These are phyloP conservation scores for Metacarcinus magister DNA, from an alignment of 2,888 invertebrate species.

Conservation along the genomic window DNA sequence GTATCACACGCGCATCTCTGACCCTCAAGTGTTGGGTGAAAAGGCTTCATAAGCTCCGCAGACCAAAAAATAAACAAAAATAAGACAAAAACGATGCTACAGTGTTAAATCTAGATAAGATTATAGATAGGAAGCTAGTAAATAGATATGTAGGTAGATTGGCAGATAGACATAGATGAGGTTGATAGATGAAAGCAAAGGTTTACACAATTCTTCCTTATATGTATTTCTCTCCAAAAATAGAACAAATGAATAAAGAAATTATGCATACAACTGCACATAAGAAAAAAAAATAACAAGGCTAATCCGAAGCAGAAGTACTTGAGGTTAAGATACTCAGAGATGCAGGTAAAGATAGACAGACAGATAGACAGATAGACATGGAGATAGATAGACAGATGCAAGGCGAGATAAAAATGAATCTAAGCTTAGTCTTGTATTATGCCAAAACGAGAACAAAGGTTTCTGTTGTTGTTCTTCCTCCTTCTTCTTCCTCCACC, in stretches of 20 bases:
- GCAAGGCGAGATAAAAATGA: not conserved
- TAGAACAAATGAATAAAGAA: no score
- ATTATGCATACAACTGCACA: no score
- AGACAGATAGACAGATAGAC: constrained; percentile 26
- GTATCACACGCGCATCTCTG: not conserved
- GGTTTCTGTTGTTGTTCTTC: not conserved
- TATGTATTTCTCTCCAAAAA: no score
- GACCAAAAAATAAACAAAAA: no score
- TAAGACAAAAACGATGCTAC: not conserved
- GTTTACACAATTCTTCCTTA: no score
- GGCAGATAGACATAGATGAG: not conserved
- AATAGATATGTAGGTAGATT: not conserved
- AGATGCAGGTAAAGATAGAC: not conserved
- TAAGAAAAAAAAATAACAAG: no score
- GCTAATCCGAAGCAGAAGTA: no score
- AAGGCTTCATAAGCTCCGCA: not conserved
- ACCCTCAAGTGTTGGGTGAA: not conserved
- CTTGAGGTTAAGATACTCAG: no score
- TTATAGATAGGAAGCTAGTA: not conserved
- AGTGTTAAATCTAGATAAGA: not conserved
- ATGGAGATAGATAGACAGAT: not conserved
- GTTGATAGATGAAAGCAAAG: no score
- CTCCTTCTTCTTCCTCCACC: not conserved
- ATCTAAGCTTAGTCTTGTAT: not conserved
- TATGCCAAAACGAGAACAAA: not conserved